Percentiles rank a stretch among this genome's conserved stretches.
Conservation (phyloP, 1,140 invertebrate species). For the Dryas iulia region DNA sequence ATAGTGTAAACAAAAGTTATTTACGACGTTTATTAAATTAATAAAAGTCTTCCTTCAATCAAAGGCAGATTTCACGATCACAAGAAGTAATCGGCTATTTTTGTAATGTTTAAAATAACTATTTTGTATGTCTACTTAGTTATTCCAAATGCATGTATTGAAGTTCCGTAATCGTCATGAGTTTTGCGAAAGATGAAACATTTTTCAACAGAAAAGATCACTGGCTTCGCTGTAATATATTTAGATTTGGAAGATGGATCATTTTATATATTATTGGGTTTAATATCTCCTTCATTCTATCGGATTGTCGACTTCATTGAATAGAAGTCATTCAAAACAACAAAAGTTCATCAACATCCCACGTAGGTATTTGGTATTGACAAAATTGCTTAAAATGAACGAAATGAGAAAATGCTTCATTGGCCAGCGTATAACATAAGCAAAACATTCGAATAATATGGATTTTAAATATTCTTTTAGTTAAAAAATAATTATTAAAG, state of each 20-base stretch:
- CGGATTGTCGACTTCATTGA: too few species aligned
- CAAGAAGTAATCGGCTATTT: background rate
- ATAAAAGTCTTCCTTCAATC: conserved; percentile 14
- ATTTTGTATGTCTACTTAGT: background rate
- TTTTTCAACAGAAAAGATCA: too few species aligned
- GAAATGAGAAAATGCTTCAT: too few species aligned
- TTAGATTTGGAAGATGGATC: background rate
- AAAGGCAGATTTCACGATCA: conserved; percentile 2
- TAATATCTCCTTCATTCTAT: background rate
- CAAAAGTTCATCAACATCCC: too few species aligned
- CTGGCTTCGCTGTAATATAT: background rate
- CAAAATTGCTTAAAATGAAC: too few species aligned
- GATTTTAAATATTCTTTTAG: too few species aligned
- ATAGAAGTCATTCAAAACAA: too few species aligned
- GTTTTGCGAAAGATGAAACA: too few species aligned
- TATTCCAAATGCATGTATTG: background rate
- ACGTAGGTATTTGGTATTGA: too few species aligned
- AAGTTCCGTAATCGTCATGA: background rate
- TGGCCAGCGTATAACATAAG: too few species aligned
- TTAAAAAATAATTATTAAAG: too few species aligned
- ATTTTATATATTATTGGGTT: background rate
- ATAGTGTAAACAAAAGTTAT: conserved; percentile 17
- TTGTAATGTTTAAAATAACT: background rate
- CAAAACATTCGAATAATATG: background rate
- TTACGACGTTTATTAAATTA: conserved; percentile 16